Evolutionary conservation across 2,888 invertebrate species (phyloP).

Genomic region (Parnassius apollo): DNA sequence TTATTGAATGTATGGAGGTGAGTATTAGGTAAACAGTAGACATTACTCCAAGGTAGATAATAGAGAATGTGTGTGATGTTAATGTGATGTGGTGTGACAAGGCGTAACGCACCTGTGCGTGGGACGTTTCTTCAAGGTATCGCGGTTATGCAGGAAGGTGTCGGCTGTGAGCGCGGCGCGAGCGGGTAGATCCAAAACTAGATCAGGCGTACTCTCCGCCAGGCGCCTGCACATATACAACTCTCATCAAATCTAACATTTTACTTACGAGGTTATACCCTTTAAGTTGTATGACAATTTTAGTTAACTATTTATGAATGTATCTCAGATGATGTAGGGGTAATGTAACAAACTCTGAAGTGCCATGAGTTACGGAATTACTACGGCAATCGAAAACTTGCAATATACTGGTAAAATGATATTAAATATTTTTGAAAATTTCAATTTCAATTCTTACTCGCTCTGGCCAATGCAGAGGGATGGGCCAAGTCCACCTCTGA

Average conservation of each 20-base stretch:
- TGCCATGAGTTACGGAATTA: neutral
- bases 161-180: slow-evolving; percentile 59
- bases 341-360: too few species aligned
- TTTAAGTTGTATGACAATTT: too few species aligned
- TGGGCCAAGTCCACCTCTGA: too few species aligned
- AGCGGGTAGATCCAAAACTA: slow-evolving; percentile 91
- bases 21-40: too few species aligned
- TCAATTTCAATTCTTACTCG: too few species aligned
- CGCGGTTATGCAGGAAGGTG: slow-evolving; percentile 63
- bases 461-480: too few species aligned
- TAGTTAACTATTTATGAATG: too few species aligned
- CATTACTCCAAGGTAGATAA: neutral
- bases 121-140: slow-evolving; percentile 60
- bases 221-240: slow-evolving; percentile 56
- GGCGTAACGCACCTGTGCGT: slow-evolving; percentile 19
- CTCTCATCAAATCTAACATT: neutral
- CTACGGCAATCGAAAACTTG: neutral
- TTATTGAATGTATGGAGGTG: too few species aligned
- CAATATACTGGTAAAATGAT: too few species aligned
- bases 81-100: neutral
- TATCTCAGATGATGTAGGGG: too few species aligned
- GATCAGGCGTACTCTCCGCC: slow-evolving; percentile 85
- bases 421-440: too few species aligned
- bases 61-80: neutral
- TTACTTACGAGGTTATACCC: too few species aligned